These are phyloP conservation scores for Teleogryllus occipitalis DNA, from an alignment of 1,140 invertebrate species.

Conservation along the genomic window DNA sequence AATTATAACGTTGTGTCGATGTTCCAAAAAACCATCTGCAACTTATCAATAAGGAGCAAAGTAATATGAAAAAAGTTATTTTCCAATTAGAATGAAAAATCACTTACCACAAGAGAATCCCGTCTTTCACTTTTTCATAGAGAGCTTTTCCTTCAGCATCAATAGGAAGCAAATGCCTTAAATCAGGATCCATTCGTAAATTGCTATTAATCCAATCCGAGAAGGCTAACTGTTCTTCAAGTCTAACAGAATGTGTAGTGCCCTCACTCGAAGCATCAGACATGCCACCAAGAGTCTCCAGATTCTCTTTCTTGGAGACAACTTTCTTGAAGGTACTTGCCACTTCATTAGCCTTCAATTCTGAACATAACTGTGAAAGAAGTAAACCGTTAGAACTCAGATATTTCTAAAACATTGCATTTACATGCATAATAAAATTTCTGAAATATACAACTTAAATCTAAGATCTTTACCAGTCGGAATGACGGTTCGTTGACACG, in stretches of 20 bases:
- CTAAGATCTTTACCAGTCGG: too few species aligned
- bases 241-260: constrained; percentile 85
- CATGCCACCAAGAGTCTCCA: constrained; percentile 87
- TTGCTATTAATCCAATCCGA: constrained; percentile 98
- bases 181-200: constrained; percentile 77
- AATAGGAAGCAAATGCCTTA: constrained; percentile 85
- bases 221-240: constrained; percentile 97
- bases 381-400: background rate
- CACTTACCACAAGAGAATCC: constrained; percentile 86
- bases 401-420: too few species aligned
- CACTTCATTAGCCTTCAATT: constrained; percentile 79
- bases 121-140: constrained; percentile 92
- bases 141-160: constrained; percentile 79
- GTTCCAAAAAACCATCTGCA: too few species aligned
- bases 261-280: constrained; percentile 90
- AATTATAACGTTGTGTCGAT: too few species aligned
- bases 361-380: constrained; percentile 63
- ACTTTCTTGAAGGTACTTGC: constrained; percentile 84
- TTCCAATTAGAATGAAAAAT: background rate
- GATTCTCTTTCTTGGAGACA: constrained; percentile 86
- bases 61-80: too few species aligned
- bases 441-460: too few species aligned
- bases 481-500: too few species aligned
- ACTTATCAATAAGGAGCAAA: too few species aligned
- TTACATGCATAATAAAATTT: too few species aligned